Evolutionary conservation across 2,797 vertebrate species (phyloP).

Genomic region (Brachymystax lenok): DNA sequence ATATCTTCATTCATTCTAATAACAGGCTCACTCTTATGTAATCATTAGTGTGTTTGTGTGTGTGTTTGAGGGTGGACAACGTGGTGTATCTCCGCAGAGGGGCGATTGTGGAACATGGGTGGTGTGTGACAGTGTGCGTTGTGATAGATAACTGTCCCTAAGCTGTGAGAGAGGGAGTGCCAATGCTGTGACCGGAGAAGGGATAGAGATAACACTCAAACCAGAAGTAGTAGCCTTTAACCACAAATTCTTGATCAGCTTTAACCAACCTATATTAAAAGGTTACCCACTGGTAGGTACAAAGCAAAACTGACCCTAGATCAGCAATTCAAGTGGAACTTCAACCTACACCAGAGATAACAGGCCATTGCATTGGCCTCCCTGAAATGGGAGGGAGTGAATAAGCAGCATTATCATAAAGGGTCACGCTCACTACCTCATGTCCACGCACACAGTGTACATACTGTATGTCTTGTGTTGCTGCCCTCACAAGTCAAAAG

Average conservation of each 20-base stretch:
- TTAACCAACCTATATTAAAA: slow-evolving; percentile 2
- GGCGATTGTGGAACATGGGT: slow-evolving; percentile 51
- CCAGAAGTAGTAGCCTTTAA: slow-evolving; percentile 1
- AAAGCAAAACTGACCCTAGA: slow-evolving; percentile 23
- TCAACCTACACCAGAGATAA: slow-evolving; percentile 40
- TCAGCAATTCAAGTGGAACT: slow-evolving; percentile 1
- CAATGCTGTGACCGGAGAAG: slow-evolving; percentile 55
- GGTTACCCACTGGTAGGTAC: background rate
- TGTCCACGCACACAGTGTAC: slow-evolving; percentile 11
- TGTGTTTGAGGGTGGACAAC: slow-evolving; percentile 46
- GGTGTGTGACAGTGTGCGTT: slow-evolving; percentile 55
- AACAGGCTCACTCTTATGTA: slow-evolving; percentile 3
- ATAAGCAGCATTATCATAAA: slow-evolving; percentile 47
- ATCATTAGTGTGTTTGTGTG: slow-evolving; percentile 42
- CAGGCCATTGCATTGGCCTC: slow-evolving; percentile 19
- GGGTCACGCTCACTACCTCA: slow-evolving; percentile 32
- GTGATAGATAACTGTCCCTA: slow-evolving; percentile 67
- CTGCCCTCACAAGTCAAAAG: background rate
- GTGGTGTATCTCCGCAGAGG: slow-evolving; percentile 24
- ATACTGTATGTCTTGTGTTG: background rate
- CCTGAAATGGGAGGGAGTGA: slow-evolving; percentile 32
- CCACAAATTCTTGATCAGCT: slow-evolving; percentile 18
- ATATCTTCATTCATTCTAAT: background rate
- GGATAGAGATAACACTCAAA: slow-evolving; percentile 59
- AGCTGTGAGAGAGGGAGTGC: slow-evolving; percentile 62